Conservation (phyloP, 2,797 vertebrate species). For the Cyclura pinguis region DNA sequence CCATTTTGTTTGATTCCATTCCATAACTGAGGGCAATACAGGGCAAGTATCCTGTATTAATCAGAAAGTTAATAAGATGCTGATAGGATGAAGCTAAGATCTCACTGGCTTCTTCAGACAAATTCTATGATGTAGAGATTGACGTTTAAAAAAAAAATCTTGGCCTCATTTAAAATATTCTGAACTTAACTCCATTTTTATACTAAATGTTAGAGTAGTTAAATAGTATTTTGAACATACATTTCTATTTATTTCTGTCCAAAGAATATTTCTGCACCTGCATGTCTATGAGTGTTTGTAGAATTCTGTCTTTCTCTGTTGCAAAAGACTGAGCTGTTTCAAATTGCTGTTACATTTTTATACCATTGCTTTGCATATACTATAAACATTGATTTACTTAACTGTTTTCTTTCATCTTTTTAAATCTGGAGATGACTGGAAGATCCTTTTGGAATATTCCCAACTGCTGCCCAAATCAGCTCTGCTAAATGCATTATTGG, state of each 20-base stretch:
- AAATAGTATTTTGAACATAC: slow-evolving; percentile 50
- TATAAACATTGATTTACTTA: not conserved
- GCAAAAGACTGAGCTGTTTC: slow-evolving; percentile 51
- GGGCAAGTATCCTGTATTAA: not conserved
- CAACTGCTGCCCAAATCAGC: not conserved
- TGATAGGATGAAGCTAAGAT: slow-evolving; percentile 30
- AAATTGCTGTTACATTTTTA: slow-evolving; percentile 42
- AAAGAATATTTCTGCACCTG: slow-evolving; percentile 40
- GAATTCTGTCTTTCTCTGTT: not conserved
- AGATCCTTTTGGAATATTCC: slow-evolving; percentile 36
- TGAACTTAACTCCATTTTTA: slow-evolving; percentile 35
- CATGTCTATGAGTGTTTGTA: slow-evolving; percentile 44
- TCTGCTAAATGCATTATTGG: not conserved
- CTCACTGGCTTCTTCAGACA: slow-evolving; percentile 23
- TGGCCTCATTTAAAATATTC: slow-evolving; percentile 28
- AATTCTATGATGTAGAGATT: slow-evolving; percentile 20
- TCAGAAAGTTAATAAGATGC: slow-evolving; percentile 40
- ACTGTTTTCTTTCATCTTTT: slow-evolving; percentile 10
- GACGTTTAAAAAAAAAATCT: not conserved
- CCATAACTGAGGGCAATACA: not conserved
- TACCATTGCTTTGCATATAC: slow-evolving; percentile 32
- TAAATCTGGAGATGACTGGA: slow-evolving; percentile 9
- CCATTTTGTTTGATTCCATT: not conserved
- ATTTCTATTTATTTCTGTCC: slow-evolving; percentile 58
- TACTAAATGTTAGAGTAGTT: slow-evolving; percentile 34